A percentile compares a stretch with the other conserved stretches of the same genome.
phyloP scores from a whole-genome alignment of 1,140 invertebrate species.

The Drosophila pachea region DNA sequence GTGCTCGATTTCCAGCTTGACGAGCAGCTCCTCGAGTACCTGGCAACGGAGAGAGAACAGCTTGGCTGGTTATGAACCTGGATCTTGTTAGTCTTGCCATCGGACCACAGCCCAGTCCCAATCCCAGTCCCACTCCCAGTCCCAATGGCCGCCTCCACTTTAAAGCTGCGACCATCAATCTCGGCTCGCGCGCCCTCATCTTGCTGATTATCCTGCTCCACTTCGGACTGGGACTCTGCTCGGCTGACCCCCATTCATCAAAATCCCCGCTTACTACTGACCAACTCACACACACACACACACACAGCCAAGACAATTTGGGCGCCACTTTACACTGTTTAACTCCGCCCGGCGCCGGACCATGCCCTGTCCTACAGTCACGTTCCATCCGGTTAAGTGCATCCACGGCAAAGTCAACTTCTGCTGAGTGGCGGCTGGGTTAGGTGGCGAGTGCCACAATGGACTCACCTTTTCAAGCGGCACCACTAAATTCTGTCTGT shows the following conservation, averaged over 20 bases:
- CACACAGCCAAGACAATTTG: slow-evolving; percentile 45
- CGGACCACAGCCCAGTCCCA: too few species aligned
- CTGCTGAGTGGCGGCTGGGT: slow-evolving; percentile 46
- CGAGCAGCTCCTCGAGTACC: slow-evolving; percentile 84
- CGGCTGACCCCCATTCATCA: slow-evolving; percentile 59
- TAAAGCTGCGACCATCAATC: slow-evolving; percentile 54
- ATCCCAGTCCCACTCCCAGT: background rate
- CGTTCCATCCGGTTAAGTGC: slow-evolving; percentile 65
- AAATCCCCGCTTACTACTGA: slow-evolving; percentile 37
- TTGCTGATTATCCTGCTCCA: slow-evolving; percentile 30
- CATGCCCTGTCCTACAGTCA: slow-evolving; percentile 55
- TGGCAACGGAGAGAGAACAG: slow-evolving; percentile 51
- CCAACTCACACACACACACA: slow-evolving; percentile 35
- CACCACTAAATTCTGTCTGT: slow-evolving; percentile 69
- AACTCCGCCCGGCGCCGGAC: background rate
- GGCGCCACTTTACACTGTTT: slow-evolving; percentile 43
- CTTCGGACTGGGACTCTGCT: slow-evolving; percentile 1
- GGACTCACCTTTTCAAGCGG: slow-evolving; percentile 79
- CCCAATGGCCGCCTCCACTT: background rate
- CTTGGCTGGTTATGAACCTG: slow-evolving; percentile 47
- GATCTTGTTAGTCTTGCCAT: slow-evolving; percentile 37
- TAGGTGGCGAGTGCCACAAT: slow-evolving; percentile 13
- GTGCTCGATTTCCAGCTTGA: slow-evolving; percentile 84
- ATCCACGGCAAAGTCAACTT: slow-evolving; percentile 56
- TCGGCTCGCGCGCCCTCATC: slow-evolving; percentile 31